Evolutionary conservation across 2,113 vertebrate genomes (phyloP).

Genomic region (Archilochus colubris): DNA sequence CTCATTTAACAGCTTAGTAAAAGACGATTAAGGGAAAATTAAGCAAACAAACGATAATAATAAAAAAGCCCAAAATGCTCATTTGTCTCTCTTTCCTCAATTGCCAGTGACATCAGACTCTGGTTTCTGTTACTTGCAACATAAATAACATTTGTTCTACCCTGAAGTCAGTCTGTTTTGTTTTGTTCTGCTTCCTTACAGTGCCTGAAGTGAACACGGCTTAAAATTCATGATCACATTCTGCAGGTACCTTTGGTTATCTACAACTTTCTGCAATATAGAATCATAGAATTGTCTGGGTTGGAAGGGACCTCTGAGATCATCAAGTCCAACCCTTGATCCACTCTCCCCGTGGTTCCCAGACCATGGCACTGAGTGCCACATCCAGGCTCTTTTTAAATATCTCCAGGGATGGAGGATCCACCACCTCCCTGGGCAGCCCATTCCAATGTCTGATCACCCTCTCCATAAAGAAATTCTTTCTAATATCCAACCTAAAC

Average conservation of each 20-base stretch:
- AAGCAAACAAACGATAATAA: background rate
- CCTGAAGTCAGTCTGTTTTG: background rate
- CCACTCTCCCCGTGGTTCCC: no score
- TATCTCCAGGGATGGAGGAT: no score
- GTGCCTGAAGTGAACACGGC: background rate
- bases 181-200: background rate
- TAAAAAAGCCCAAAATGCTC: background rate
- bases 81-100: background rate
- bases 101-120: background rate
- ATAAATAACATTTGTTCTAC: background rate
- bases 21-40: background rate
- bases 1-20: background rate
- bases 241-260: fast-evolving
- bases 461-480: no score
- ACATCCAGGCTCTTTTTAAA: no score
- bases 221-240: background rate
- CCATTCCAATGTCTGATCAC: no score
- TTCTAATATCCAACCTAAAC: no score
- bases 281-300: no score
- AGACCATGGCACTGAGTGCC: no score
- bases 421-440: no score
- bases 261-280: background rate
- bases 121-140: background rate
- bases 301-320: no score
- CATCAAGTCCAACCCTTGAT: no score